Evolutionary conservation across 2,888 invertebrate species (phyloP).

Genomic region (Malachius bipustulatus): DNA sequence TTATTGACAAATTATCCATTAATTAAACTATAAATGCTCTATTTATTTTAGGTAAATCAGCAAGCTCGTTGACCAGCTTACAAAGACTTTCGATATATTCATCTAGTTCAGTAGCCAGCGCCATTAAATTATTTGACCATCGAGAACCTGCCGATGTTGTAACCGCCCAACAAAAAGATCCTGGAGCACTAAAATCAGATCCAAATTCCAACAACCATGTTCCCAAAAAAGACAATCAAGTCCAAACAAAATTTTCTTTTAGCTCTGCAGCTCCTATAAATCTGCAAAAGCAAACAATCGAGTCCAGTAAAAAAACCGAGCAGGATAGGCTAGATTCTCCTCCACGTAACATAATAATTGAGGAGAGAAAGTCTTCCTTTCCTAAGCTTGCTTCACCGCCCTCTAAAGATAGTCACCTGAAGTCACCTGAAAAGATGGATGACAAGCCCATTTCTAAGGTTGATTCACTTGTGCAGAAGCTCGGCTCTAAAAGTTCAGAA

Average conservation of each 20-base stretch:
- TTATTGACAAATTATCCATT: too few relatives aligned
- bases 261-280: background rate
- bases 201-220: background rate
- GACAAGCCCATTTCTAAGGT: slow-evolving; percentile 17
- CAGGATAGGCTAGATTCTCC: slow-evolving; percentile 8
- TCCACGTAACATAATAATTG: too few relatives aligned
- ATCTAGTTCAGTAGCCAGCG: slow-evolving; percentile 30
- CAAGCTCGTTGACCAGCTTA: slow-evolving; percentile 29
- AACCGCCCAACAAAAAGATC: too few relatives aligned
- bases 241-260: too few relatives aligned
- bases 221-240: too few relatives aligned
- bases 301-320: slow-evolving; percentile 5
- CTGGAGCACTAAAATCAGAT: background rate
- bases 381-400: too few relatives aligned
- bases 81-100: slow-evolving; percentile 28
- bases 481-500: slow-evolving; percentile 12
- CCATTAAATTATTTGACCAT: slow-evolving; percentile 32
- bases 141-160: slow-evolving; percentile 7
- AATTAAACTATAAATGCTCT: too few relatives aligned
- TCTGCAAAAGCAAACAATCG: background rate
- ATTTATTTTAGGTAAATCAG: slow-evolving; percentile 32
- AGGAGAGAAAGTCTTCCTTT: background rate
- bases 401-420: background rate
- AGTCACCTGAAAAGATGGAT: background rate
- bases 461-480: slow-evolving; percentile 20